These are phyloP conservation scores for Drosophila cardini DNA, from an alignment of 1,140 invertebrate species.

Conservation along the genomic window DNA sequence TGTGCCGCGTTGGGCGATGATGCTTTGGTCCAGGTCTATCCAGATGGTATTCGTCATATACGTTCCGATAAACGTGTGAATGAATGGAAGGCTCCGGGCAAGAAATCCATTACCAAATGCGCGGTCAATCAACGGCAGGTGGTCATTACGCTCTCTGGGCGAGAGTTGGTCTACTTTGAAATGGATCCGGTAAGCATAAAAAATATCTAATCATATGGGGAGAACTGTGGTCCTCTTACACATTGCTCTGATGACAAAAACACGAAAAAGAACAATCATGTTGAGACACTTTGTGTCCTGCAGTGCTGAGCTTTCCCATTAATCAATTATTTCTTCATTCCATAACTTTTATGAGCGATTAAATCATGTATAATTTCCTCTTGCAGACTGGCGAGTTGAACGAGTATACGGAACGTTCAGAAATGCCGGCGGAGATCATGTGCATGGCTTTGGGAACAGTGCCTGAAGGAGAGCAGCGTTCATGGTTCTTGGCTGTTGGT, in stretches of 20 bases:
- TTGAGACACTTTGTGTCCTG: constrained; percentile 85
- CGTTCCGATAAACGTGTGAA: constrained; percentile 98
- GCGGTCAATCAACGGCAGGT: constrained; percentile 99
- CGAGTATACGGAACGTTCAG: constrained; percentile 98
- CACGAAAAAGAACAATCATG: constrained; percentile 84
- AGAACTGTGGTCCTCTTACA: background rate
- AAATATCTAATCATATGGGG: background rate
- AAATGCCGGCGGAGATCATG: constrained; percentile 98
- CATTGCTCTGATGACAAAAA: constrained; percentile 81
- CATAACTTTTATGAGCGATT: background rate
- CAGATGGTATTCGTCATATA: constrained; percentile 99
- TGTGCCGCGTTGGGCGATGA: constrained; percentile 99
- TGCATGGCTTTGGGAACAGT: constrained; percentile 99
- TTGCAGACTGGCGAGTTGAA: constrained; percentile 97
- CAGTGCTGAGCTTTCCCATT: constrained; percentile 77
- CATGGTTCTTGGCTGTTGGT: constrained; percentile 98
- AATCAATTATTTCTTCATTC: background rate
- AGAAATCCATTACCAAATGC: constrained; percentile 98
- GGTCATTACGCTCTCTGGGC: constrained; percentile 98
- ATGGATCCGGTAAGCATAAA: constrained; percentile 96
- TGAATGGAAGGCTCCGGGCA: constrained; percentile 99
- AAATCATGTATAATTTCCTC: background rate
- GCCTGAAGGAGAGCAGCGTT: constrained; percentile 96
- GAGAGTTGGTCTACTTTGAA: constrained; percentile 99
- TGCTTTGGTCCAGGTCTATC: constrained; percentile 99